phyloP scores from a whole-genome alignment of 2,888 invertebrate genomes.

The Eledona agricola region DNA sequence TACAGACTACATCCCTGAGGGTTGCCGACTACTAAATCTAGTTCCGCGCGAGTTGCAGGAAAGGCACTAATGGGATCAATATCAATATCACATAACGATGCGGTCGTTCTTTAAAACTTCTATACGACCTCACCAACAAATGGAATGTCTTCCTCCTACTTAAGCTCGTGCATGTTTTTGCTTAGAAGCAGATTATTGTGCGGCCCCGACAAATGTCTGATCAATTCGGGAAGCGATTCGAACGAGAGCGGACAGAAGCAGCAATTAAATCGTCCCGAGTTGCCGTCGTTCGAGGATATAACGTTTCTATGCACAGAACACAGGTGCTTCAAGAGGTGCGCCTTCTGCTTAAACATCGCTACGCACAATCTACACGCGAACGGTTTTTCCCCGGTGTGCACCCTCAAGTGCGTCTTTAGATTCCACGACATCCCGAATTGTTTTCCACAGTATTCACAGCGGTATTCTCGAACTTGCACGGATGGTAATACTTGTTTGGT shows the following conservation, averaged over 20 bases:
- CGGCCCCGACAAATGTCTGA: constrained; percentile 86
- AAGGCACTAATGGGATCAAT: constrained; percentile 51
- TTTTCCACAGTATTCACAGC: constrained; percentile 89
- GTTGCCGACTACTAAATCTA: constrained; percentile 52
- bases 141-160: constrained; percentile 52
- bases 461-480: constrained; percentile 81
- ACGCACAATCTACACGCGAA: constrained; percentile 89
- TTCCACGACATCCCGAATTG: constrained; percentile 95
- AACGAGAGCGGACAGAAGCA: constrained; percentile 89
- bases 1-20: constrained; percentile 53
- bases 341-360: constrained; percentile 92
- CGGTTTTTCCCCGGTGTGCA: constrained; percentile 89
- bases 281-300: constrained; percentile 82
- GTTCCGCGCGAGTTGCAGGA: constrained; percentile 45
- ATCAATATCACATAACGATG: constrained; percentile 50
- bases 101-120: constrained; percentile 49
- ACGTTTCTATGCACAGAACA: constrained; percentile 90
- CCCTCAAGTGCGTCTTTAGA: constrained; percentile 86
- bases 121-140: constrained; percentile 51
- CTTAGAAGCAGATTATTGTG: constrained; percentile 88
- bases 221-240: constrained; percentile 86
- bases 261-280: constrained; percentile 80
- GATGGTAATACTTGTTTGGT: constrained; percentile 55
- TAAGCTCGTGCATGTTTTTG: constrained; percentile 79
- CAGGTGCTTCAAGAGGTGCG: constrained; percentile 85